A percentile compares a stretch with the other conserved stretches of the same genome.
phyloP scores from a whole-genome alignment of 2,888 invertebrate species.

The Coremacera marginata region DNA sequence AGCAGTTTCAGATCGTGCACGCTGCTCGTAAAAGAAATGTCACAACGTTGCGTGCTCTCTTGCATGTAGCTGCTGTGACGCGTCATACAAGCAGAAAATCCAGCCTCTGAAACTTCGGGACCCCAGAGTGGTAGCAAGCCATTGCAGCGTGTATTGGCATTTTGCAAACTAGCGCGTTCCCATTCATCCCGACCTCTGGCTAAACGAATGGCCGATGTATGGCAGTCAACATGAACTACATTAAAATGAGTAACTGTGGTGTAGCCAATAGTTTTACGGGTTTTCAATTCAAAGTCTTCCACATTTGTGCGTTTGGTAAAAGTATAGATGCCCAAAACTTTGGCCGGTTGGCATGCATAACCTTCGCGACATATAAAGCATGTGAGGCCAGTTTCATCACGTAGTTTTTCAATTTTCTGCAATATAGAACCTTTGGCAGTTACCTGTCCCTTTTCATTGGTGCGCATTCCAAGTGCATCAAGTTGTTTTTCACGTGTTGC shows the following conservation, averaged over 20 bases:
- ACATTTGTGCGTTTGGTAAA: constrained; percentile 95
- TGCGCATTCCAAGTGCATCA: constrained; percentile 93
- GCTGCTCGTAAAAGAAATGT: constrained; percentile 70
- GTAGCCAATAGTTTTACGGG: constrained; percentile 86
- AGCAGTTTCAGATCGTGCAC: constrained; percentile 94
- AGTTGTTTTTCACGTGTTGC: constrained; percentile 96
- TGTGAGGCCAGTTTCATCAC: constrained; percentile 94
- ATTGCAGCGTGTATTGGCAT: constrained; percentile 98
- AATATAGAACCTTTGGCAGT: constrained; percentile 91
- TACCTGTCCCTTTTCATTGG: constrained; percentile 97
- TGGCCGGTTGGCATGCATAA: constrained; percentile 93
- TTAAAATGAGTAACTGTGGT: constrained; percentile 98
- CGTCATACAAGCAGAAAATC: constrained; percentile 93
- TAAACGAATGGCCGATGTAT: constrained; percentile 92
- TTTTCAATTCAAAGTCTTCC: constrained; percentile 92
- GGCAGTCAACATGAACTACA: constrained; percentile 98
- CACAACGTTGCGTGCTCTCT: constrained; percentile 69
- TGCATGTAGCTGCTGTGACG: constrained; percentile 89
- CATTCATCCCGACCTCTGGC: constrained; percentile 89
- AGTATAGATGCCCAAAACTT: constrained; percentile 96
- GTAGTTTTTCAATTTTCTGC: constrained; percentile 93
- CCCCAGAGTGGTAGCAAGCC: constrained; percentile 97
- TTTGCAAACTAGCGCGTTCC: constrained; percentile 98
- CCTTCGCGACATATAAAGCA: constrained; percentile 99
- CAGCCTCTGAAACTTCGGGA: constrained; percentile 91